Base-by-base conservation (phyloP, 2,113 vertebrate species). In the Otocyon megalotis region DNA sequence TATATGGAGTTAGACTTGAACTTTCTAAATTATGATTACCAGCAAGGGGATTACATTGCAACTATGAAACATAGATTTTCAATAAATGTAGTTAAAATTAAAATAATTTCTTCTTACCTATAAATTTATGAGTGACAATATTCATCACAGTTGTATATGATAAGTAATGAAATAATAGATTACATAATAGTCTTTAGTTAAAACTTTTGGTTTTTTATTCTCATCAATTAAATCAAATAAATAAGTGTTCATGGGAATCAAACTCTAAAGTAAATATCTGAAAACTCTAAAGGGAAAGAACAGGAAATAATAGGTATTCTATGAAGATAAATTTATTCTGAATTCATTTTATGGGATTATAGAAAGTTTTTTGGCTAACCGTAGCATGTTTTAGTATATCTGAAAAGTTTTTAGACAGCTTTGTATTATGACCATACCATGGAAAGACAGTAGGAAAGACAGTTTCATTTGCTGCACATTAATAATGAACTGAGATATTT, bases 21-120 rank as follows among this genome's bases (percentile, higher is more conserved):
- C 89, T 98, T 96, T 89, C 28, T 97, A 96, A 94, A 97, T 97
- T 96, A 95, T 94, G 97, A 98, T 98, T 98, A 90, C 43, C 63
- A 97, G 12, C 71, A 95, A 96, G 22, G 74, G 71, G 74, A 96
- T 97, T 96, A 94, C 3, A 80, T 1, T 93, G 8, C 13, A 32
- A 37, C 32, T 35, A 93, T 97, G 86, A 98, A 95, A 97, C 86
- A 96, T 32, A 97, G 37, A 86, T 97, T 98, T 98, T 97, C 93
- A 97, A 87, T 96, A 93, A 13, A 32, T 35, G 10, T 5, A 97
- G 30, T 90, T 98, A 94, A 97, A 97, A 97, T 11, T 86, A 91
- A 95, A 96, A 94, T 93, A 96, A 88, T 83, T 63, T 94, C 83
- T 37, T 24, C 35, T 88, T 94, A 60, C 19, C 76, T 95, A n/a